phyloP scores from a whole-genome alignment of 1,140 invertebrate genomes.

The Lycorma delicatula region DNA sequence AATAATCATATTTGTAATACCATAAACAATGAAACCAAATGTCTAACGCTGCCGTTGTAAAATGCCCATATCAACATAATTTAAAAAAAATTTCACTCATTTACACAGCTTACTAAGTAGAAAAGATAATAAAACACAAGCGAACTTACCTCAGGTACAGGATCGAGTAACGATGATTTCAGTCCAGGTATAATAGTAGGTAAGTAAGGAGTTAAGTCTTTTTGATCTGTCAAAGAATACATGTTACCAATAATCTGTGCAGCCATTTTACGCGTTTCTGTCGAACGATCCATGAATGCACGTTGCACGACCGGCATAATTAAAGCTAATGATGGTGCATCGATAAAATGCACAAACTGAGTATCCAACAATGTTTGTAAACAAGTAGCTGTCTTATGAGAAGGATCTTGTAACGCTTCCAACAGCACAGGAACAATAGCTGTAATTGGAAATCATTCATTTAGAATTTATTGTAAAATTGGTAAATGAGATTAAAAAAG shows the following conservation, averaged over 20 bases:
- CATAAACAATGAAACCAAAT: too few species aligned
- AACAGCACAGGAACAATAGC: constrained; percentile 87
- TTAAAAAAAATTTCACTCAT: too few species aligned
- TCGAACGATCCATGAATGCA: constrained; percentile 93
- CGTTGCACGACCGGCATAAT: constrained; percentile 99
- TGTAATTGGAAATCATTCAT: too few species aligned
- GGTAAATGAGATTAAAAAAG: too few species aligned
- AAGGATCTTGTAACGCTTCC: constrained; percentile 92
- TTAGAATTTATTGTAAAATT: too few species aligned
- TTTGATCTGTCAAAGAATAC: constrained; percentile 98
- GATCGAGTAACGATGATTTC: constrained; percentile 93
- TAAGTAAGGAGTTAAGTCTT: constrained; percentile 94
- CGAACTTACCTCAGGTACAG: constrained; percentile 81
- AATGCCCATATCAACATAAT: too few species aligned
- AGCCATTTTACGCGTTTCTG: constrained; percentile 97
- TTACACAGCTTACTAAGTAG: too few species aligned
- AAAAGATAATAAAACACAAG: background rate
- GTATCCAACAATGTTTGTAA: constrained; percentile 90
- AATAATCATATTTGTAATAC: too few species aligned
- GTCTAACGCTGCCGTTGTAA: too few species aligned
- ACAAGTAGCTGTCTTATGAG: constrained; percentile 87
- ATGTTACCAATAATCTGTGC: constrained; percentile 99
- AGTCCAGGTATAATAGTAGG: constrained; percentile 94
- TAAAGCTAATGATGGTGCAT: constrained; percentile 93
- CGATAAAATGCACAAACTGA: constrained; percentile 99